Conservation (phyloP, 2,113 vertebrate species). For the Tautogolabrus adspersus region DNA sequence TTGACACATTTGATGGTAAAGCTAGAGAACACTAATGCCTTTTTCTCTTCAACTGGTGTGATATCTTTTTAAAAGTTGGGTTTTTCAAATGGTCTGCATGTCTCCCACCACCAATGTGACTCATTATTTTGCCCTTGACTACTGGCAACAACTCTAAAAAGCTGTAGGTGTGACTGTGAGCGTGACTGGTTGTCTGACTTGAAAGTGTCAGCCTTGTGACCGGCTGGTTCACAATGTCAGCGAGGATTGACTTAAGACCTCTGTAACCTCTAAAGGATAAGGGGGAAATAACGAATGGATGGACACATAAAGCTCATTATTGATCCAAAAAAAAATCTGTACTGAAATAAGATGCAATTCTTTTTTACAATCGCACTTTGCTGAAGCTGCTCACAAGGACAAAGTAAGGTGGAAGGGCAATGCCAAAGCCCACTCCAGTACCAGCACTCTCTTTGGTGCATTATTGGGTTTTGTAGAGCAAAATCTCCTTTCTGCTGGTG, state of each 20-base stretch:
- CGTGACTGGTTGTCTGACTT: background rate
- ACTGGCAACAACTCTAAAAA: background rate
- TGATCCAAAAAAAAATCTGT: background rate
- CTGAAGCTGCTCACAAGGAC: background rate
- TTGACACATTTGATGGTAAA: too few species aligned
- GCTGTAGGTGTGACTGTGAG: slow-evolving; percentile 11
- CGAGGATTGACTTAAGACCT: background rate
- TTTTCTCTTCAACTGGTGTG: too few species aligned
- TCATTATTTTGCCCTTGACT: slow-evolving; percentile 17
- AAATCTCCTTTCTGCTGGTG: slow-evolving; percentile 6
- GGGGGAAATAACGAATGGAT: background rate
- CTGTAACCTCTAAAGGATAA: background rate
- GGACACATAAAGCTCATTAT: background rate
- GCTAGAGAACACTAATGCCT: too few species aligned
- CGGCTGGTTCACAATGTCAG: background rate
- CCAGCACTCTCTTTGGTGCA: slow-evolving; percentile 4
- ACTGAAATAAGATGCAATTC: background rate
- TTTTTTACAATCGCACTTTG: background rate
- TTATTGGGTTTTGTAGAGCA: slow-evolving; percentile 18
- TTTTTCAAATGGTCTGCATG: background rate
- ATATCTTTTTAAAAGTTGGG: too few species aligned
- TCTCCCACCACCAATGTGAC: slow-evolving; percentile 1
- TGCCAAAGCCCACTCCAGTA: background rate
- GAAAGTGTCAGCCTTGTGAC: background rate
- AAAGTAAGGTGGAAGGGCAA: background rate